Evolutionary conservation across 2,888 invertebrate genomes (phyloP), one percentile per base, ranked within the genome.

Genomic region (Augiades crinisus): DNA sequence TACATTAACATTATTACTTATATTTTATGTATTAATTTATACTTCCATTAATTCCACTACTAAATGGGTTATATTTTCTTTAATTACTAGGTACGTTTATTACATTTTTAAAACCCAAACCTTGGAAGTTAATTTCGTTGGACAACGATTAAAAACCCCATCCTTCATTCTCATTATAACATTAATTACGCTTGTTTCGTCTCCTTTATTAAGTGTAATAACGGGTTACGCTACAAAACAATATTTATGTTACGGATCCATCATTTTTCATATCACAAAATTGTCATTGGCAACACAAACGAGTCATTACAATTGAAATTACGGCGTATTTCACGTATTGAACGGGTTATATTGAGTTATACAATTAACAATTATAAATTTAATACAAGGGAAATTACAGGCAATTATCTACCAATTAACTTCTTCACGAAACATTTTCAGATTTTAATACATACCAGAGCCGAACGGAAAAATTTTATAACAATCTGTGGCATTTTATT

Each of bases 331-430:
- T n/a, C 41, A 47, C 38, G 52, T 57, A 51, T 7, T 27, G 19
- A 33, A 56, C 46, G 56, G 56, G 52, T 55, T 57, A 40, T 70
- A 74, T 74, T 72, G 60, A 72, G 69, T 65, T 64, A 73, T 73
- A 70, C 63, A 51, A 58, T 59, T 59, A 62, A 47, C 64, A 68
- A 68, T 65, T 65, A 68, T 66, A 67, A 65, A 68, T 64, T 64
- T 55, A 64, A 63, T 60, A 63, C 59, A 61, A 66, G 57, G 55
- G 55, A 67, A 67, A 76, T 77, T 68, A 73, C 66, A 62, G 66
- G 72, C 74, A 72, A 75, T 76, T 74, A 76, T 68, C 72, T 68
- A 71, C 72, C 75, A 76, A 78, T 78, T 78, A 78, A 68, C 65
- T 66, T 60, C 65, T 64, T 63, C 60, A 62, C 56, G 55, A 69